Base-by-base conservation (phyloP, 2,797 vertebrate genomes). In the Macroramphosus scolopax region DNA sequence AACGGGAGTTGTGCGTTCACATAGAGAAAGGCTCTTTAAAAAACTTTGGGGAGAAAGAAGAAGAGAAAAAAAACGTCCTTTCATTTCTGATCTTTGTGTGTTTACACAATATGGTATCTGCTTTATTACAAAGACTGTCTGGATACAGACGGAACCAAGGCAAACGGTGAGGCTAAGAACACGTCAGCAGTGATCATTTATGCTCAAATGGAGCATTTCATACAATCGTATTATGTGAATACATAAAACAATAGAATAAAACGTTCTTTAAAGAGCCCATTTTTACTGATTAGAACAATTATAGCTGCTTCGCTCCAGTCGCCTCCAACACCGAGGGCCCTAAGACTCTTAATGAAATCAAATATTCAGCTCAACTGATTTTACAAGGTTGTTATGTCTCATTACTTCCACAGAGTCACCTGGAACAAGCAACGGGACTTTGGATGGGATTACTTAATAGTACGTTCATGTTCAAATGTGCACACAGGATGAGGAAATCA, bases 171-270 rank as follows among this genome's bases (percentile, higher is more conserved):
- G 11, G 51, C 18, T 30, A n/a, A 12, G 37, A 32, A 7, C 44
- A 49, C 14, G 26, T 57, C 44, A 53, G 51, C 35, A 67, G 46
- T 35, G 26, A 49, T 41, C 48, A 26, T n/a, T n/a, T n/a, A n/a
- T n/a, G n/a, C n/a, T n/a, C n/a, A n/a, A n/a, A n/a, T n/a, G n/a
- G n/a, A n/a, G n/a, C n/a, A n/a, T n/a, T n/a, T n/a, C n/a, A n/a
- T n/a, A n/a, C n/a, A n/a, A n/a, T n/a, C n/a, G n/a, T n/a, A 22
- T 22, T 22, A 22, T 22, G 3, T 22, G 20, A 6, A 22, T 6
- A 22, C 20, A 6, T 22, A 3, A n/a, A 22, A 3, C 20, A 22
- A 22, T 22, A 3, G 20, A 22, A 3, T 22, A 22, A 22, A 22
- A 22, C 6, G 20, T 22, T 22, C 3, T n/a, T n/a, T n/a, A n/a